A percentile compares a stretch with the other conserved stretches of the same genome.
Conservation (phyloP, 2,888 invertebrate species). For the Linnaemya tessellans region DNA sequence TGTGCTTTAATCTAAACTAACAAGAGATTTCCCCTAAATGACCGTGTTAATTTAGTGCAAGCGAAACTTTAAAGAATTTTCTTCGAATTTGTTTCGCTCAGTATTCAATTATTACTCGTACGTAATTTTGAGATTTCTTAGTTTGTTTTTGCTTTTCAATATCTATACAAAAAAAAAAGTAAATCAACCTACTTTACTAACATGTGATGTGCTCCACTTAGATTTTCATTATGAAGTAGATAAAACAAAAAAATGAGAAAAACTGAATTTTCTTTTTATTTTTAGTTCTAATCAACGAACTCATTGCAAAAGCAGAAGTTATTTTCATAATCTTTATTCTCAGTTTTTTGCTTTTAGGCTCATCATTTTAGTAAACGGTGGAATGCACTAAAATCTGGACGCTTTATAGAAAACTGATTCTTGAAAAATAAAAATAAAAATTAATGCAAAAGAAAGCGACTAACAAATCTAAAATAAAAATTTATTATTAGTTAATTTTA, state of each 20-base stretch:
- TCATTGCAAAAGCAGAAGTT: background rate
- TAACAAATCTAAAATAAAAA: too few relatives aligned
- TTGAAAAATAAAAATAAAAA: background rate
- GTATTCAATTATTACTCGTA: background rate
- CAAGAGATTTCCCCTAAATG: background rate
- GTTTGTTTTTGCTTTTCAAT: background rate
- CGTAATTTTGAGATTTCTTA: background rate
- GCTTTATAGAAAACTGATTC: background rate
- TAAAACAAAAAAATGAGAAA: constrained; percentile 7
- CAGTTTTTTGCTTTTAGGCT: background rate
- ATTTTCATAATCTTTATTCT: background rate
- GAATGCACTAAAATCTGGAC: background rate
- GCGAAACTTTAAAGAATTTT: background rate
- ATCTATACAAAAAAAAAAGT: too few relatives aligned
- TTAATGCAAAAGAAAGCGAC: too few relatives aligned
- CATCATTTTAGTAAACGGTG: background rate
- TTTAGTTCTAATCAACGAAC: background rate
- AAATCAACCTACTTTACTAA: constrained; percentile 9
- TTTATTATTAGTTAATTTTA: too few relatives aligned
- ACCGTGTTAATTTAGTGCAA: background rate
- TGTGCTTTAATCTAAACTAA: background rate
- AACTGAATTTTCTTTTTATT: constrained; percentile 5
- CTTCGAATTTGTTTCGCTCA: constrained; percentile 5
- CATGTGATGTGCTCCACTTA: constrained; percentile 25
- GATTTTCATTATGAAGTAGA: background rate